A percentile compares a stretch with the other conserved stretches of the same genome.
phyloP scores from a whole-genome alignment of 2,888 invertebrate genomes.

The Miltochrista miniata region DNA sequence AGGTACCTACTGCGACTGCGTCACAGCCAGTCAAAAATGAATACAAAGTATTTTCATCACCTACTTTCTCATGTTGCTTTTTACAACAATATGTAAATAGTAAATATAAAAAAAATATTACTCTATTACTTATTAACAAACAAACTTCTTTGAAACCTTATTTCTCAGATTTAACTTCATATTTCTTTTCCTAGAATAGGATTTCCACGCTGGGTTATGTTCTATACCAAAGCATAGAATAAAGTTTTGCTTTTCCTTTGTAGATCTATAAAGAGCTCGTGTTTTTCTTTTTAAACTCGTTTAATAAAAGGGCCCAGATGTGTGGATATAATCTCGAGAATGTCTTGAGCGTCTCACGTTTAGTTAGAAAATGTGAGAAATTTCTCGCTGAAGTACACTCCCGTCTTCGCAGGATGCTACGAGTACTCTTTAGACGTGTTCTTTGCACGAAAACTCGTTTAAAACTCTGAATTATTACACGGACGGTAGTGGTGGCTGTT shows the following conservation, averaged over 20 bases:
- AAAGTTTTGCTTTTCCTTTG: slow-evolving; percentile 34
- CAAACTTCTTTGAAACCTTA: slow-evolving; percentile 3
- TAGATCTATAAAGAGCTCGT: slow-evolving; percentile 19
- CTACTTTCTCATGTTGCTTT: too few relatives aligned
- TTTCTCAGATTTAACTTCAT: not conserved
- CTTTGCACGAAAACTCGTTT: slow-evolving; percentile 46
- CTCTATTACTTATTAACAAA: slow-evolving; percentile 1
- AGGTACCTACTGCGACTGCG: too few relatives aligned
- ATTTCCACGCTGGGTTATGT: slow-evolving; percentile 12
- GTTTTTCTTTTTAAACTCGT: slow-evolving; percentile 43
- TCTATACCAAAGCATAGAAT: slow-evolving; percentile 21
- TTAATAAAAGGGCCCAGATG: slow-evolving; percentile 45
- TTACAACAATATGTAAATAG: not conserved
- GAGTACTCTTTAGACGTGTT: slow-evolving; percentile 45
- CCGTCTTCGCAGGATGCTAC: slow-evolving; percentile 36
- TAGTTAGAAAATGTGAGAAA: slow-evolving; percentile 53
- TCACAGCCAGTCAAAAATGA: too few relatives aligned
- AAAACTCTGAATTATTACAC: slow-evolving; percentile 43
- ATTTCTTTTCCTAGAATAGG: slow-evolving; percentile 7
- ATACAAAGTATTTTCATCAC: too few relatives aligned
- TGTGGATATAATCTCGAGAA: slow-evolving; percentile 48
- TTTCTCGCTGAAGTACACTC: slow-evolving; percentile 49
- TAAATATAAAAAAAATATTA: slow-evolving; percentile 1
- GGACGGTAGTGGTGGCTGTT: slow-evolving; percentile 27
- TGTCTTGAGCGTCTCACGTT: slow-evolving; percentile 44